Evolutionary conservation across 2,888 invertebrate species (phyloP), one percentile per base, ranked within the genome.

Genomic region (Thecocarcelia acutangulata): DNA sequence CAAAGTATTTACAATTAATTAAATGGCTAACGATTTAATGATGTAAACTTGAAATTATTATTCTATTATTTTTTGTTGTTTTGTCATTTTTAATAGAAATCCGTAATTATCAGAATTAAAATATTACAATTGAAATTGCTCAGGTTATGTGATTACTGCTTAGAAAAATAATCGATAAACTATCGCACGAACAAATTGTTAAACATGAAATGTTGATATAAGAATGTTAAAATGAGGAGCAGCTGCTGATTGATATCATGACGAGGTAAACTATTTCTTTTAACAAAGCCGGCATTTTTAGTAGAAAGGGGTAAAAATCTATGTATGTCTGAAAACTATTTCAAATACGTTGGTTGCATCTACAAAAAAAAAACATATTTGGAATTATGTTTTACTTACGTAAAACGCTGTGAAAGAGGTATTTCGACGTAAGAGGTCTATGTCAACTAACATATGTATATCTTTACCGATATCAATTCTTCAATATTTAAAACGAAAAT

Each of bases 21-120:
- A 54, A 72, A 42, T 52, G 11, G 4, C 24, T 72, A 76, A 68
- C 68, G 68, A 81, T 76, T 73, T 68, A 81, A 82, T 69, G 58
- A 64, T 40, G 40, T 69, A 46, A 17, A 66, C 69, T 69, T 61
- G 64, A 77, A 74, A 64, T 33, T 64, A 56, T 52, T 52, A 52
- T 73, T 68, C 5, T 44, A 33, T 61, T 54, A 21, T 24, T 48
- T 70, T 33, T 46, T 61, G 9, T 48, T 64, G 24, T n/a, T 64
- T 46, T 12, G 54, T 11, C 44, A 73, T 64, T 37, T 46, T 63
- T 24, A 64, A 48, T 56, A 24, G 54, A 73, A 64, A 44, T 21
- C 15, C 6, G 5, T 24, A 4, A 24, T 73, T 19, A 50, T 56
- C 17, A 46, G 5, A 54, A n/a, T 24, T 17, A 15, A 4, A 58